Base-by-base conservation (phyloP, 2,113 vertebrate species). In the Brachyhypopomus occidentalis region DNA sequence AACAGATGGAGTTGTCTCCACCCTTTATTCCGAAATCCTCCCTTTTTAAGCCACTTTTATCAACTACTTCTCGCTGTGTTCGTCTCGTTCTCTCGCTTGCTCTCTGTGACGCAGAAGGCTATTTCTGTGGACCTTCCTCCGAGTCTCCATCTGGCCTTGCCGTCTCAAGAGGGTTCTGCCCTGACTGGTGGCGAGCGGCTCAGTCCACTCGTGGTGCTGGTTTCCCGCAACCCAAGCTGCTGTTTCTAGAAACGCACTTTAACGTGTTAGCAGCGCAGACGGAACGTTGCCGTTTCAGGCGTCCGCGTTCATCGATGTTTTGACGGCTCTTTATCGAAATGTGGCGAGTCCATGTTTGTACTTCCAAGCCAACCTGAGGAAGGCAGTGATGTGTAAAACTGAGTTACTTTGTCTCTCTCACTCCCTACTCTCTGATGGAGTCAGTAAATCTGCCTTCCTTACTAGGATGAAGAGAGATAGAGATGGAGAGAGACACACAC, bases 141-240 rank as follows among this genome's bases (percentile, higher is more conserved):
- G 85, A 62, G 82, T 83, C 73, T 83, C 87, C 87, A 88, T 88
- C 87, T 87, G 85, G 84, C 64, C 76, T 72, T 83, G 3, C 72
- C 73, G 79, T 62, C 82, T 80, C 58, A 19, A 66, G 81, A 64
- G 69, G 83, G 48, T 48, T 48, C 38, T 76, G 59, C 34, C 74
- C 38, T 16, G 23, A 77, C 62, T 79, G 34, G 72, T 72, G 80
- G 22, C 23, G 77, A 55, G 34, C 25, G 34, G 16, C 56, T 17
- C 12, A 36, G 11, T 74, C n/a, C 22, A 19, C 30, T 55, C 9
- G 17, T 56, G 38, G 12, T 56, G 25, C 16, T 7, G 41, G 5
- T 14, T 14, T 52, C 45, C 45, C 22, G 19, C 52, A 2, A 3
- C 25, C 20, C 16, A 55, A 66, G 70, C 59, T 73, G 55, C 20